Evolutionary conservation across 2,888 invertebrate genomes (phyloP).

Genomic region (Seira sanloemensis): DNA sequence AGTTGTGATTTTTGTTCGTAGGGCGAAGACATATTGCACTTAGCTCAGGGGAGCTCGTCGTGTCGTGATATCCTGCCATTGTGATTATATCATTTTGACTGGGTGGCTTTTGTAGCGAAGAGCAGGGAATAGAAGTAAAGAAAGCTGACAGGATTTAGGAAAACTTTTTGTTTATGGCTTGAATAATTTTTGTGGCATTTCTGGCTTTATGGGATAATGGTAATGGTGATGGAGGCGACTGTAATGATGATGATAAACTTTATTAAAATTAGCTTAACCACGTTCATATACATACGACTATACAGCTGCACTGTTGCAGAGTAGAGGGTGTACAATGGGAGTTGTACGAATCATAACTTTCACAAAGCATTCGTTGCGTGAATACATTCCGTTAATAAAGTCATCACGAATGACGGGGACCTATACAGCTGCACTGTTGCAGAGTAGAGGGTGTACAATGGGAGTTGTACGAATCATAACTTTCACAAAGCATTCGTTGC

Average conservation of each 20-base stretch:
- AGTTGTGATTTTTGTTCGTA: constrained; percentile 1
- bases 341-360: background rate
- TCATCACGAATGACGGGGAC: background rate
- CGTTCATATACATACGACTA: background rate
- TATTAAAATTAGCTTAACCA: constrained; percentile 32
- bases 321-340: background rate
- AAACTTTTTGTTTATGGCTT: constrained; percentile 38
- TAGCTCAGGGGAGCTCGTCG: background rate
- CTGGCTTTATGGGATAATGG: background rate
- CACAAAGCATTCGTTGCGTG: background rate
- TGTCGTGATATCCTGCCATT: background rate
- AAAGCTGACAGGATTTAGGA: constrained; percentile 37
- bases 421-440: background rate
- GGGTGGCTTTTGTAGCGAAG: too few species aligned
- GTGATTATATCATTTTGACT: background rate
- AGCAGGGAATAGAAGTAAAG: background rate
- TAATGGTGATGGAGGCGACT: background rate
- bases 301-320: background rate
- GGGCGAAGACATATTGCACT: too few species aligned
- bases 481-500: background rate
- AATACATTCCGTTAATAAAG: background rate
- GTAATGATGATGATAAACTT: constrained; percentile 12
- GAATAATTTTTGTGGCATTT: constrained; percentile 50
- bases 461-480: background rate
- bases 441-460: background rate